Evolutionary conservation across 2,113 vertebrate species (phyloP), one percentile per base, ranked within the genome.

Genomic region (Osmerus eperlanus): DNA sequence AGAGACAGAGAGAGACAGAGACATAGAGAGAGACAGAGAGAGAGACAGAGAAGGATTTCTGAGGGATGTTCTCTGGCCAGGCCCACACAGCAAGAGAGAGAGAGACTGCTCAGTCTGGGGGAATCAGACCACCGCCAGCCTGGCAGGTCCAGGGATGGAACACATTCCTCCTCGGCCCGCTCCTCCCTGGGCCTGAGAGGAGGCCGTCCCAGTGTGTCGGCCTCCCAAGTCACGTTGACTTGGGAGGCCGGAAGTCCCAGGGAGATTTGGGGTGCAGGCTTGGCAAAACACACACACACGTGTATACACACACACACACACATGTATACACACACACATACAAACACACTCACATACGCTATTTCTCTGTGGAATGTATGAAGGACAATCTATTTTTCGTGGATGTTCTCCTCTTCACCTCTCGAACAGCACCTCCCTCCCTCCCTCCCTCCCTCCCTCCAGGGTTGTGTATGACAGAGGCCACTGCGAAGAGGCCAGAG

Each of bases 91-190:
- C 21, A 32, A 32, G 4, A 32, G 29, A 32, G 66, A 65, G 70
- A 65, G 67, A 65, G 63, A 41, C 63, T 70, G 65, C 58, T 80
- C 68, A 69, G 65, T 54, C 65, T 59, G 28, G 25, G 73, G 66
- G 63, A 65, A 65, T 8, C 41, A 65, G 19, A 65, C 63, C 5
- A 65, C 14, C 14, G 2, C 15, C 32, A 54, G 53, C 12, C 16
- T 19, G 63, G 29, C 32, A 36, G 32, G 32, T 32, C 32, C 63
- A 19, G 63, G 16, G 63, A 65, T 65, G 63, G 63, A 65, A 65
- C 63, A 19, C 63, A 41, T 36, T 65, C 32, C 63, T 54, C 53
- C 5, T 29, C 21, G 21, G 9, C 15, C 61, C 15, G 29, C 32
- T 41, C 21, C 21, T 21, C 21, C 21, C 21, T 21, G 21, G 21